phyloP scores from a whole-genome alignment of 30 jellyfish, hydroid and myxozoan genomes.

The Catostylus mosaicus region DNA sequence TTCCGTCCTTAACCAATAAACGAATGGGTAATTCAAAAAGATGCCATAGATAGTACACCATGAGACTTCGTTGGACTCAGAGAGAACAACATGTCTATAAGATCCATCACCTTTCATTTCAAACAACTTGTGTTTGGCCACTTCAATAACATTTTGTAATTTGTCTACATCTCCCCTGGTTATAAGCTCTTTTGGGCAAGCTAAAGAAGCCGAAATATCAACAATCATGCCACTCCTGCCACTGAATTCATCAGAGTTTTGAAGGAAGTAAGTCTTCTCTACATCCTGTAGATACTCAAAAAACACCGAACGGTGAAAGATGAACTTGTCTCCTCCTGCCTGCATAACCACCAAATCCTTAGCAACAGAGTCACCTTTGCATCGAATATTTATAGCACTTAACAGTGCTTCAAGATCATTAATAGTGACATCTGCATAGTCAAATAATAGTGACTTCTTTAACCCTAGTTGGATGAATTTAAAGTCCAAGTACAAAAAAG shows the following conservation, averaged over 20 bases:
- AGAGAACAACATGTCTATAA: neutral
- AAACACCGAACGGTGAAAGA: neutral
- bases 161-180: neutral
- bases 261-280: neutral
- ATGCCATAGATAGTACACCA: constrained; percentile 30
- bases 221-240: neutral
- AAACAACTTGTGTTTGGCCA: neutral
- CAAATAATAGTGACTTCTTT: constrained; percentile 22
- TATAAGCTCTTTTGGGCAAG: neutral
- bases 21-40: constrained; percentile 30
- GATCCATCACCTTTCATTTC: neutral
- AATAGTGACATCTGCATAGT: constrained; percentile 19
- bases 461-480: constrained; percentile 24
- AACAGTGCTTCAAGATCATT: neutral
- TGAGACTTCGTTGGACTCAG: neutral
- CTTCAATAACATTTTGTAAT: neutral
- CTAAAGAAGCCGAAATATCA: constrained; percentile 12
- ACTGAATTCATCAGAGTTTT: neutral
- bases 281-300: neutral
- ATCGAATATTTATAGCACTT: neutral
- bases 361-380: neutral
- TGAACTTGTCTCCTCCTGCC: constrained; percentile 17
- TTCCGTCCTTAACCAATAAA: constrained; percentile 39
- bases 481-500: constrained; percentile 11
- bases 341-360: constrained; percentile 1